Conservation (phyloP, 2,888 invertebrate species). For the Rhagonycha fulva region DNA sequence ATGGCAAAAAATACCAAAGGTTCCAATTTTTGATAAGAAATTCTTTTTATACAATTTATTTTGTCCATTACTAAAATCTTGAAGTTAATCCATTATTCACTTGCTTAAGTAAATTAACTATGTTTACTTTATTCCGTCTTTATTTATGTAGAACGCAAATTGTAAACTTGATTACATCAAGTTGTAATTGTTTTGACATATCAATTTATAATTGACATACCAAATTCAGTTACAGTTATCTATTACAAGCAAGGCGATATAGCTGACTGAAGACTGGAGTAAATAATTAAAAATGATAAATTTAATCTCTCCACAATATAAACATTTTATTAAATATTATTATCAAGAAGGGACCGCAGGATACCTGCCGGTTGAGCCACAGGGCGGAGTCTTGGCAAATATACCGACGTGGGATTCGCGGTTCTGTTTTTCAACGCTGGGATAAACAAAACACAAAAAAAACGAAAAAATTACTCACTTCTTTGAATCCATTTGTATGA, state of each 20-base stretch:
- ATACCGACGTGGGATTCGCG: not conserved
- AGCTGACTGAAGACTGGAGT: not conserved
- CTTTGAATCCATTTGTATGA: conserved; percentile 42
- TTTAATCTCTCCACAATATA: not conserved
- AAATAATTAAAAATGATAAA: not conserved
- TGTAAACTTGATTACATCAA: not conserved
- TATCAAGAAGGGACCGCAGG: too few relatives aligned
- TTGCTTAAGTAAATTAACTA: not conserved
- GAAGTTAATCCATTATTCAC: not conserved
- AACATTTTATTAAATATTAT: too few relatives aligned
- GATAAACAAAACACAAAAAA: not conserved
- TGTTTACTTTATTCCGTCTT: not conserved
- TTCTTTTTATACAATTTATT: too few relatives aligned
- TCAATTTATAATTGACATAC: not conserved
- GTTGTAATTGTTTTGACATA: not conserved
- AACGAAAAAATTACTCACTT: conserved; percentile 39
- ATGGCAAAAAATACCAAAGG: too few relatives aligned
- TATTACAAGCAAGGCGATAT: not conserved
- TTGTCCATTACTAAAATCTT: not conserved
- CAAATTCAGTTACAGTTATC: not conserved
- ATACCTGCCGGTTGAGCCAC: too few relatives aligned
- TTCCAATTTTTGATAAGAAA: too few relatives aligned
- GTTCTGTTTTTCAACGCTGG: too few relatives aligned
- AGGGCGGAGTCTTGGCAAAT: too few relatives aligned
- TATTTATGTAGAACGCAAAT: not conserved